phyloP scores from a whole-genome alignment of 2,797 vertebrate species.

The Rhynchonycteris naso region DNA sequence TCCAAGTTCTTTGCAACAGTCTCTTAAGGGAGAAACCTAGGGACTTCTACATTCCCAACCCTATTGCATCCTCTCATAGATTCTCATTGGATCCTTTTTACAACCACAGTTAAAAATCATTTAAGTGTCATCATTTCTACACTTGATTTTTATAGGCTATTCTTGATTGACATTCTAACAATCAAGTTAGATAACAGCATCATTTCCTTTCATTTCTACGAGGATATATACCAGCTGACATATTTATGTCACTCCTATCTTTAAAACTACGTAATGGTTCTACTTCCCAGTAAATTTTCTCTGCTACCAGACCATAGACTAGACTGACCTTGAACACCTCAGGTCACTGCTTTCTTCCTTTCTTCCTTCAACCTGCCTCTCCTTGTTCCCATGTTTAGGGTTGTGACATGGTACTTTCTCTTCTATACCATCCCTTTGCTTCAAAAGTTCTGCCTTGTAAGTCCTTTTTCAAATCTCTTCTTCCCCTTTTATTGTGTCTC shows the following conservation, averaged over 20 bases:
- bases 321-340: not conserved
- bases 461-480: not conserved
- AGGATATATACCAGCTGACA: not conserved
- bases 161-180: not conserved
- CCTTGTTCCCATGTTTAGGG: not conserved
- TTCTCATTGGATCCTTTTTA: not conserved
- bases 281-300: not conserved
- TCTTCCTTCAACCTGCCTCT: not conserved
- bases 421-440: not conserved
- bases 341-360: not conserved
- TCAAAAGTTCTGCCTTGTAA: slow-evolving; percentile 18
- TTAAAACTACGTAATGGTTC: not conserved
- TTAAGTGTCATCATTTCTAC: slow-evolving; percentile 6
- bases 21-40: not conserved
- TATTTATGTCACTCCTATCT: not conserved
- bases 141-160: not conserved
- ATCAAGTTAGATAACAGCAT: too few relatives aligned
- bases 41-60: not conserved
- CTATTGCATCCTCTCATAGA: not conserved
- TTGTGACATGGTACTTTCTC: not conserved
- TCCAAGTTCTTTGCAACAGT: not conserved
- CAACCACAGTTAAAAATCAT: not conserved
- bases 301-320: not conserved
- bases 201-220: slow-evolving; percentile 5
- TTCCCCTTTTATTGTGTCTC: not conserved